A percentile compares a stretch with the other conserved stretches of the same genome.
phyloP scores from a whole-genome alignment of 2,888 invertebrate genomes.

The Horisme vitalbata region DNA sequence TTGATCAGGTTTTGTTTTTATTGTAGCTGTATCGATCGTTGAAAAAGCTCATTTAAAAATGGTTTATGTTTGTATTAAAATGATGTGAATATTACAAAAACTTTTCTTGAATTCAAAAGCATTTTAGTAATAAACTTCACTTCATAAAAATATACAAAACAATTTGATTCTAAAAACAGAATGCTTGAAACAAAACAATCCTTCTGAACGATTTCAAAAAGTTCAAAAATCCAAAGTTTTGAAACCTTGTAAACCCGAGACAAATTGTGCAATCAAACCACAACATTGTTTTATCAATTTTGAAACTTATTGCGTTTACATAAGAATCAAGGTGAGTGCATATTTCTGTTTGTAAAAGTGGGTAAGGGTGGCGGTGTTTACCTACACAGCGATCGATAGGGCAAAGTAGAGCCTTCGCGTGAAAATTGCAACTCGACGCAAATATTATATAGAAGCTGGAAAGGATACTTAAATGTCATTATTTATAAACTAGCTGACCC shows the following conservation, averaged over 20 bases:
- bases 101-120: too few species aligned
- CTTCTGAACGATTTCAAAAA: slow-evolving; percentile 22
- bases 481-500: too few species aligned
- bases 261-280: slow-evolving; percentile 28
- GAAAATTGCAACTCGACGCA: slow-evolving; percentile 76
- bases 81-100: too few species aligned
- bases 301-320: slow-evolving; percentile 22
- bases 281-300: slow-evolving; percentile 13
- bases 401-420: slow-evolving; percentile 64
- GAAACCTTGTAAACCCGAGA: slow-evolving; percentile 32
- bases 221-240: slow-evolving; percentile 30
- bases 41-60: too few species aligned
- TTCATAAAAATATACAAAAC: too few species aligned
- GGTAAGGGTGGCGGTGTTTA: slow-evolving; percentile 75
- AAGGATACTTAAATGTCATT: slow-evolving; percentile 28
- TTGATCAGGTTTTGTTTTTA: too few species aligned
- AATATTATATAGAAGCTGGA: slow-evolving; percentile 56
- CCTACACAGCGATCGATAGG: slow-evolving; percentile 76
- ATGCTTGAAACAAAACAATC: slow-evolving; percentile 19
- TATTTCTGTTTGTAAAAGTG: slow-evolving; percentile 46
- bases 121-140: too few species aligned
- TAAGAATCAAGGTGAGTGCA: slow-evolving; percentile 28
- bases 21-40: too few species aligned
- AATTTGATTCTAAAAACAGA: too few species aligned
- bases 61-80: too few species aligned